Evolutionary conservation across 1,140 invertebrate species (phyloP).

Genomic region (Listronotus oregonensis): DNA sequence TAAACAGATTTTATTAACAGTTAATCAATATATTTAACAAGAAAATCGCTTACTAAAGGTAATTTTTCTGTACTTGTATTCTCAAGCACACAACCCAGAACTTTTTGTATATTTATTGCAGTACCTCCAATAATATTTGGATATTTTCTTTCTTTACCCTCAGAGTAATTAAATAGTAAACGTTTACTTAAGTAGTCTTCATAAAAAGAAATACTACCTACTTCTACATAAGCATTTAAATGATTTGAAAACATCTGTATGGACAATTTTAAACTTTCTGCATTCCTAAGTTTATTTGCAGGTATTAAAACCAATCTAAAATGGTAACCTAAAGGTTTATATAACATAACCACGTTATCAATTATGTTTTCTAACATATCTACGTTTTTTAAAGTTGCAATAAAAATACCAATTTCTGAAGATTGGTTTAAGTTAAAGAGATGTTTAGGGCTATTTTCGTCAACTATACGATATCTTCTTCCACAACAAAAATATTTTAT

Average conservation of each 20-base stretch:
- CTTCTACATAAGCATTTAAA: slow-evolving; percentile 64
- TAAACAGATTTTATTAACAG: slow-evolving; percentile 3
- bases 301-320: slow-evolving; percentile 64
- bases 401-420: slow-evolving; percentile 64
- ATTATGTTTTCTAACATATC: slow-evolving; percentile 58
- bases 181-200: slow-evolving; percentile 72
- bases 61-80: slow-evolving; percentile 54
- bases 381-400: slow-evolving; percentile 56
- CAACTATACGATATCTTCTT: slow-evolving; percentile 63
- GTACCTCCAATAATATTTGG: slow-evolving; percentile 67
- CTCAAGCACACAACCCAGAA: slow-evolving; percentile 69
- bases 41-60: slow-evolving; percentile 38
- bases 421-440: slow-evolving; percentile 68
- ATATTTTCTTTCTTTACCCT: slow-evolving; percentile 60
- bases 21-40: slow-evolving; percentile 24
- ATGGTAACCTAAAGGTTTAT: slow-evolving; percentile 64
- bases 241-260: slow-evolving; percentile 71
- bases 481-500: slow-evolving; percentile 66
- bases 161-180: slow-evolving; percentile 64
- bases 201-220: slow-evolving; percentile 67
- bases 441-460: slow-evolving; percentile 50
- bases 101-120: slow-evolving; percentile 65
- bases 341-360: slow-evolving; percentile 58
- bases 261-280: slow-evolving; percentile 65
- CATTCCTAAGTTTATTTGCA: slow-evolving; percentile 60